phyloP scores from a whole-genome alignment of 2,113 vertebrate species.

The Eubucco bourcierii region DNA sequence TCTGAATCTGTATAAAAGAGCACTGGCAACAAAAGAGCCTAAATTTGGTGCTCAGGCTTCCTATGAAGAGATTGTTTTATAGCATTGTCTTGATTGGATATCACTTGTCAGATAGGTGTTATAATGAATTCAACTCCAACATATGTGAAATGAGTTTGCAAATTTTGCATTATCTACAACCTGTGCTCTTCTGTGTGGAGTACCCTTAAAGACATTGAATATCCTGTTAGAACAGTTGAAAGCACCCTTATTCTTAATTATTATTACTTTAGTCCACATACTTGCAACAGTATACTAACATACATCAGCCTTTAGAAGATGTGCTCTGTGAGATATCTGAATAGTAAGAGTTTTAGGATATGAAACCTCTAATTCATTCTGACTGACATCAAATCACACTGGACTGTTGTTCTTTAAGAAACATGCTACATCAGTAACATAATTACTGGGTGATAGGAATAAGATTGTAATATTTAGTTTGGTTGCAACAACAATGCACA shows the following conservation, averaged over 20 bases:
- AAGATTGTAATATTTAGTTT: conserved; percentile 71
- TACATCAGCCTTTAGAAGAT: conserved; percentile 36
- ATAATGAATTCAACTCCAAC: neutral
- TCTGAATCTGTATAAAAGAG: conserved; percentile 3
- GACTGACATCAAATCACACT: conserved; percentile 22
- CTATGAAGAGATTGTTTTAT: neutral
- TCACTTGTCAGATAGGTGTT: conserved; percentile 3
- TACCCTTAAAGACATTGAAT: neutral
- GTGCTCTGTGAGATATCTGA: conserved; percentile 9
- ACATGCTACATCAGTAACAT: conserved; percentile 40
- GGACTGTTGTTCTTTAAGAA: conserved; percentile 58
- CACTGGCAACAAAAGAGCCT: neutral
- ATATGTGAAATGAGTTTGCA: neutral
- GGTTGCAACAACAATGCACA: conserved; percentile 66
- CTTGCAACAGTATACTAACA: neutral
- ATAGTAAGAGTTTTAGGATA: conserved; percentile 32
- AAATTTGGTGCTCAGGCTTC: neutral
- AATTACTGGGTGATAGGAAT: conserved; percentile 63
- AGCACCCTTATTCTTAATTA: neutral
- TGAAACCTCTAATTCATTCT: conserved; percentile 57
- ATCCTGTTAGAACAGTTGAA: neutral
- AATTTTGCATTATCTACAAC: neutral
- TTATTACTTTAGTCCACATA: neutral
- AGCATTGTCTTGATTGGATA: neutral
- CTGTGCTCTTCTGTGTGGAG: neutral